These are phyloP conservation scores for Macrostomum lignano DNA, from an alignment of 1,140 invertebrate species.

Conservation along the genomic window DNA sequence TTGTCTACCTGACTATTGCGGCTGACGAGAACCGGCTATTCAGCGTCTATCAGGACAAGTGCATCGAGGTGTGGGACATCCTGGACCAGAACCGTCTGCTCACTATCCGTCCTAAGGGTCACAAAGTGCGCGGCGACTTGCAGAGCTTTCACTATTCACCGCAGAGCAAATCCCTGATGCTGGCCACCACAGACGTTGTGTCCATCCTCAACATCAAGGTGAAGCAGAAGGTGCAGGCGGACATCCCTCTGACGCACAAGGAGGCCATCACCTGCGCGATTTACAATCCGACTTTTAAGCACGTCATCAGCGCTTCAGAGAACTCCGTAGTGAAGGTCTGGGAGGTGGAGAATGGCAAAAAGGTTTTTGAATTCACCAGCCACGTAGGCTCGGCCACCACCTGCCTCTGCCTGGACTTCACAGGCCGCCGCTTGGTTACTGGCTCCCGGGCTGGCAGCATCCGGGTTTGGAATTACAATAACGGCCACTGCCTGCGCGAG, in stretches of 20 bases:
- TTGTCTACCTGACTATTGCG: conserved; percentile 21
- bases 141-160: conserved; percentile 22
- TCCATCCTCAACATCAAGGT: conserved; percentile 16
- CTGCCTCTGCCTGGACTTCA: conserved; percentile 25
- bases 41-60: conserved; percentile 26
- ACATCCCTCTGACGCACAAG: conserved; percentile 23
- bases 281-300: conserved; percentile 24
- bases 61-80: conserved; percentile 27
- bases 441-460: conserved; percentile 24
- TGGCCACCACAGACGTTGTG: conserved; percentile 24
- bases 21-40: conserved; percentile 25
- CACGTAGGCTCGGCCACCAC: conserved; percentile 22
- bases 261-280: conserved; percentile 22
- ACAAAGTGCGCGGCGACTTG: conserved; percentile 24
- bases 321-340: conserved; percentile 23
- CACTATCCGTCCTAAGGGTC: conserved; percentile 23
- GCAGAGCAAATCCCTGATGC: conserved; percentile 17
- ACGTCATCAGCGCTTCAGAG: conserved; percentile 24
- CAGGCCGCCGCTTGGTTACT: conserved; percentile 21
- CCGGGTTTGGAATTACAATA: conserved; percentile 28
- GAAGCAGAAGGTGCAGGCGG: conserved; percentile 16
- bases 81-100: conserved; percentile 24
- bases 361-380: conserved; percentile 25
- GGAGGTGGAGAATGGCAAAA: conserved; percentile 24
- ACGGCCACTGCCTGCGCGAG: conserved; percentile 21